phyloP scores from a whole-genome alignment of 2,113 vertebrate genomes.

The Thunnus thynnus region DNA sequence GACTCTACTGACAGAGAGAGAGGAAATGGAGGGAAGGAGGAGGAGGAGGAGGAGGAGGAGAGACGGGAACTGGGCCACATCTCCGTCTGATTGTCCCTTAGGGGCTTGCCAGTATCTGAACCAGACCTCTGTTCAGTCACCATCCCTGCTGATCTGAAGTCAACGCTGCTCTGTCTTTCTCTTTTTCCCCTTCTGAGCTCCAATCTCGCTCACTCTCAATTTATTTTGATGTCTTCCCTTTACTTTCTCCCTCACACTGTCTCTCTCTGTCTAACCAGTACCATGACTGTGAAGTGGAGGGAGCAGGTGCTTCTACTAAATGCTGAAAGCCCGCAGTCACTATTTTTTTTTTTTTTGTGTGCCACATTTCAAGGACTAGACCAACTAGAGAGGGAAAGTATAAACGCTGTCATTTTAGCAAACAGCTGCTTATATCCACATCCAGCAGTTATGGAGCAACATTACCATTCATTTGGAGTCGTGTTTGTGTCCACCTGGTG shows the following conservation, averaged over 20 bases:
- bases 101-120: constrained; percentile 58
- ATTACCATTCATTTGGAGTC: too few species aligned
- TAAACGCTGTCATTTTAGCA: background rate
- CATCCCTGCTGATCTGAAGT: constrained; percentile 49
- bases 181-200: background rate
- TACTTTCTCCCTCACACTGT: constrained; percentile 20
- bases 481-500: too few species aligned
- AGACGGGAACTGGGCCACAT: constrained; percentile 57
- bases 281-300: background rate
- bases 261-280: constrained; percentile 18
- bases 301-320: constrained; percentile 51
- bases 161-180: constrained; percentile 18
- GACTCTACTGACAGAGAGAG: constrained; percentile 44
- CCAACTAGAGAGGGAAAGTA: background rate
- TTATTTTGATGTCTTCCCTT: background rate
- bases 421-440: too few species aligned
- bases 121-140: constrained; percentile 56
- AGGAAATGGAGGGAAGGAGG: constrained; percentile 32
- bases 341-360: background rate
- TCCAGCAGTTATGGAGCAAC: too few species aligned
- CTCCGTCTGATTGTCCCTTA: constrained; percentile 53
- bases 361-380: constrained; percentile 7
- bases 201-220: background rate
- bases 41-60: constrained; percentile 30
- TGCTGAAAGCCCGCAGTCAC: constrained; percentile 17